Evolutionary conservation across 2,888 invertebrate genomes (phyloP), one percentile per base, ranked within the genome.

Genomic region (Clusia tigrina): DNA sequence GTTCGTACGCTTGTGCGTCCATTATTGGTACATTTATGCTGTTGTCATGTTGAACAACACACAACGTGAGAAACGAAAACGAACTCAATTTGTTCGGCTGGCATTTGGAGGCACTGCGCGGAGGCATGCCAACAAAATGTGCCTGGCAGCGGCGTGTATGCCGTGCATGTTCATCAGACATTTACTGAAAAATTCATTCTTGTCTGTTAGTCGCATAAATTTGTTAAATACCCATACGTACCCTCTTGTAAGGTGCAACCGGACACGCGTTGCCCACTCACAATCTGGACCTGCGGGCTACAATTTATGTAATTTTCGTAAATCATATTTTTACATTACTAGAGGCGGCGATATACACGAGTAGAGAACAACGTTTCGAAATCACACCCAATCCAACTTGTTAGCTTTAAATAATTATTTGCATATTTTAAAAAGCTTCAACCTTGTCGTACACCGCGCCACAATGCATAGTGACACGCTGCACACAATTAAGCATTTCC

Each of bases 31-130:
- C n/a, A 42, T 42, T 42, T 58, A 71, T 71, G 74, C 75, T 77
- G 77, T 75, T 75, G 77, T 72, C 74, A 74, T 74, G 77, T 74
- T 72, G 69, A 70, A 75, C 72, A 71, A 70, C 71, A 71, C 70
- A 71, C 72, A 73, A 78, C 77, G 78, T 78, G 78, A 72, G 74
- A 77, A 77, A 76, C 72, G 74, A 69, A 78, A 78, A 78, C 74
- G 77, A 78, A 77, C 74, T 78, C 78, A 78, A 78, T 78, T 78
- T 78, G 78, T 72, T 70, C 71, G 71, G 71, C 69, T 70, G 70
- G 70, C 74, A 71, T 69, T 71, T 67, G 74, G 68, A 59, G 59
- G 52, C 58, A 42, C 42, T 22, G 20, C 26, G 51, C 18, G 18
- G 54, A 2, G 10, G 37, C 20, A 48, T 5, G 48, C 5, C 22